Evolutionary conservation across 2,888 invertebrate species (phyloP).

Genomic region (Epiperipatus broadwayi): DNA sequence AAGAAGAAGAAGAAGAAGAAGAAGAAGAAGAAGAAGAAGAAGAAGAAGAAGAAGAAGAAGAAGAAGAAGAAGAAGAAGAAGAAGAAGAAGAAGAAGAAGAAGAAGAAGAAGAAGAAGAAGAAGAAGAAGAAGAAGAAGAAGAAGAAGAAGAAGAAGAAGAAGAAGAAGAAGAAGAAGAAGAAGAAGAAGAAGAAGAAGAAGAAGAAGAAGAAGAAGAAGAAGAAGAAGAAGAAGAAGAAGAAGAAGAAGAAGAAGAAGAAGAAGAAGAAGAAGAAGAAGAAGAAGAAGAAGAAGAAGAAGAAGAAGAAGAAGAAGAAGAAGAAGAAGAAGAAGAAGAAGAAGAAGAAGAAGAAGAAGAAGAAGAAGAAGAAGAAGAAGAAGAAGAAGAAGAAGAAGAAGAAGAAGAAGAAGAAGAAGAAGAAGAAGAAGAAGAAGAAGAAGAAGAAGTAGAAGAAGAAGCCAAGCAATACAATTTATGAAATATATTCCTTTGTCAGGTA

Average conservation of each 20-base stretch:
- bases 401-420: constrained; percentile 3
- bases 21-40: background rate
- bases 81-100: background rate
- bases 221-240: constrained; percentile 1
- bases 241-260: constrained; percentile 5
- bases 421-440: no score
- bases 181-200: no score
- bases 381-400: background rate
- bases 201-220: constrained; percentile 10
- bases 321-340: constrained; percentile 5
- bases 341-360: constrained; percentile 6
- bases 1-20: background rate
- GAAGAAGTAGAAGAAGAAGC: no score
- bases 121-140: background rate
- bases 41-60: no score
- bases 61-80: constrained; percentile 1
- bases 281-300: constrained; percentile 7
- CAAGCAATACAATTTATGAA: no score
- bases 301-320: constrained; percentile 5
- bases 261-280: constrained; percentile 10
- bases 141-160: background rate
- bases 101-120: constrained; percentile 3
- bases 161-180: background rate
- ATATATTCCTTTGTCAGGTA: no score
- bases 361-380: constrained; percentile 7